phyloP scores from a whole-genome alignment of 2,113 vertebrate species.

The Equus quagga region DNA sequence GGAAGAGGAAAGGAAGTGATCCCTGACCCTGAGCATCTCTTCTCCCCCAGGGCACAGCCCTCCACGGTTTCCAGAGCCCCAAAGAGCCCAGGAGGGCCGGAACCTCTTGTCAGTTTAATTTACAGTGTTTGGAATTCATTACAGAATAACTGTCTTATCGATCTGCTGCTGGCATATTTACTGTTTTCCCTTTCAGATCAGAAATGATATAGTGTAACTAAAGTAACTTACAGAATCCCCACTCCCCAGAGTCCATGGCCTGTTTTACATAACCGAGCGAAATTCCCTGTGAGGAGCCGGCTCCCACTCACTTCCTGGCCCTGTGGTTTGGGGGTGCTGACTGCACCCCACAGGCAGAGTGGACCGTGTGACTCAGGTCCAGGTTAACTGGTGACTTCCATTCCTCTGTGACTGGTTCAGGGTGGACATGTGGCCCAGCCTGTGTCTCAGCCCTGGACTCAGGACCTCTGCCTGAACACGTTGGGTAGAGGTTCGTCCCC shows the following conservation, averaged over 20 bases:
- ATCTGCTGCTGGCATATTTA: conserved; percentile 66
- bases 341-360: background rate
- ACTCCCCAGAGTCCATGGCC: fast-evolving
- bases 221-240: background rate
- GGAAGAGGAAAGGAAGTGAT: background rate
- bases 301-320: background rate
- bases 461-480: background rate
- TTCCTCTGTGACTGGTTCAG: background rate
- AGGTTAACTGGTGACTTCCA: background rate
- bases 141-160: conserved; percentile 68
- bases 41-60: background rate
- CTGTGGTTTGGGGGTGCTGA: background rate
- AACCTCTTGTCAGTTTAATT: conserved; percentile 36
- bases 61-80: conserved; percentile 58
- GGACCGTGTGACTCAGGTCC: background rate
- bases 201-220: background rate
- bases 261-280: too few species aligned
- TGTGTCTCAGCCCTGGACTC: background rate
- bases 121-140: conserved; percentile 58
- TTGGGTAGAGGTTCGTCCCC: background rate
- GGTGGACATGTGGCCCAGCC: background rate
- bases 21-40: background rate
- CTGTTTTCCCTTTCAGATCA: conserved; percentile 37
- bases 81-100: background rate
- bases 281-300: background rate